Evolutionary conservation across 2,797 vertebrate species (phyloP).

Genomic region (Nannoperca obscura): DNA sequence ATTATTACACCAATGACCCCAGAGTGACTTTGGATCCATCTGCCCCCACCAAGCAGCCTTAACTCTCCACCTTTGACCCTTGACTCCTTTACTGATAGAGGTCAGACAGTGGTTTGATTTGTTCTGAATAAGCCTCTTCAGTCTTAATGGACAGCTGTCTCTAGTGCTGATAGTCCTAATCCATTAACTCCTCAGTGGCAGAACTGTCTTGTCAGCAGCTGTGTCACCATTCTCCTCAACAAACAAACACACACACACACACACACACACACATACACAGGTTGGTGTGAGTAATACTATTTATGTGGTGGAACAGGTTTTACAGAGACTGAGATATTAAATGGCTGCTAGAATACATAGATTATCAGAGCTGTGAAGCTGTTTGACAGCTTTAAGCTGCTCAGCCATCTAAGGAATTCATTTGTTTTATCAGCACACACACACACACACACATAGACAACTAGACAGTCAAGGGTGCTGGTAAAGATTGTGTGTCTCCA

Average conservation of each 20-base stretch:
- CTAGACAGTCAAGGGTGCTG: slow-evolving; percentile 57
- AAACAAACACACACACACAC: background rate
- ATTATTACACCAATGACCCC: background rate
- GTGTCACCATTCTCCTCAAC: background rate
- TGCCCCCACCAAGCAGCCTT: slow-evolving; percentile 20
- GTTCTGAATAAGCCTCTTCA: slow-evolving; percentile 39
- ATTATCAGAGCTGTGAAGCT: slow-evolving; percentile 32
- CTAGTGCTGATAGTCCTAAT: slow-evolving; percentile 23
- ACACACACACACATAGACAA: slow-evolving; percentile 9
- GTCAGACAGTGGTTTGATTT: slow-evolving; percentile 48
- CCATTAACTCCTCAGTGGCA: slow-evolving; percentile 31
- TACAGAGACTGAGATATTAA: slow-evolving; percentile 27
- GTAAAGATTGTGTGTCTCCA: slow-evolving; percentile 58
- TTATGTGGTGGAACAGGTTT: slow-evolving; percentile 65
- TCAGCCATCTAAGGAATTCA: slow-evolving; percentile 48
- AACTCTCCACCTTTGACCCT: slow-evolving; percentile 48
- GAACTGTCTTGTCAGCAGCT: slow-evolving; percentile 44
- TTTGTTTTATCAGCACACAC: slow-evolving; percentile 56
- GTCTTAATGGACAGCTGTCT: slow-evolving; percentile 28
- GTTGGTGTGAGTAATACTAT: slow-evolving; percentile 21
- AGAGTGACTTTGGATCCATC: slow-evolving; percentile 19
- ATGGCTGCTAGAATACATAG: slow-evolving; percentile 16
- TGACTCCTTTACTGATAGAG: slow-evolving; percentile 38
- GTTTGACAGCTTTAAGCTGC: slow-evolving; percentile 53
- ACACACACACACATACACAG: background rate